phyloP scores from a whole-genome alignment of 2,113 vertebrate species.

The Campylomormyrus tamandua region DNA sequence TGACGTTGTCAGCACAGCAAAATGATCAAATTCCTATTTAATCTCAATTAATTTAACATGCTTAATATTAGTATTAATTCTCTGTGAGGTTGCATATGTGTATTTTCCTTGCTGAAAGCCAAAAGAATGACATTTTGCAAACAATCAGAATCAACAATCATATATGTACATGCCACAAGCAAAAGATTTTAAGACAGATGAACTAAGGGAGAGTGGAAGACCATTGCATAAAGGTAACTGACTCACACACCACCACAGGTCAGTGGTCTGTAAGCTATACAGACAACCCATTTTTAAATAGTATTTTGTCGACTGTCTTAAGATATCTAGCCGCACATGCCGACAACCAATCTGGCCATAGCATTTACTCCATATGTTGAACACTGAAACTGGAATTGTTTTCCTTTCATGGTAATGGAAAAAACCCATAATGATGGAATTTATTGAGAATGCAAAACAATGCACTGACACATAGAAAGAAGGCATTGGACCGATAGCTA shows the following conservation, averaged over 20 bases:
- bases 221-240: background rate
- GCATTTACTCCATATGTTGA: background rate
- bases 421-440: too few relatives aligned
- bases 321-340: background rate
- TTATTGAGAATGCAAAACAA: too few relatives aligned
- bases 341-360: background rate
- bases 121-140: background rate
- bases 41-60: background rate
- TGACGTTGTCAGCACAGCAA: background rate
- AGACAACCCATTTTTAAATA: too few relatives aligned
- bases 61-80: background rate
- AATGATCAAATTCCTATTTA: background rate
- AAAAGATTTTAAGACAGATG: background rate
- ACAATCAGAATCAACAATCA: background rate
- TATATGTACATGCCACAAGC: background rate
- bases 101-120: background rate
- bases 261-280: background rate
- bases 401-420: too few relatives aligned
- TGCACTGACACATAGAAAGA: too few relatives aligned
- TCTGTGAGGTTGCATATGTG: background rate
- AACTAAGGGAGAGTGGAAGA: background rate
- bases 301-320: background rate
- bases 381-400: too few relatives aligned
- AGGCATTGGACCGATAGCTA: too few relatives aligned
- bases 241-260: background rate